Percentiles rank a stretch among this genome's conserved stretches.
Conservation (phyloP, 2,888 invertebrate genomes). For the Diploptera punctata region DNA sequence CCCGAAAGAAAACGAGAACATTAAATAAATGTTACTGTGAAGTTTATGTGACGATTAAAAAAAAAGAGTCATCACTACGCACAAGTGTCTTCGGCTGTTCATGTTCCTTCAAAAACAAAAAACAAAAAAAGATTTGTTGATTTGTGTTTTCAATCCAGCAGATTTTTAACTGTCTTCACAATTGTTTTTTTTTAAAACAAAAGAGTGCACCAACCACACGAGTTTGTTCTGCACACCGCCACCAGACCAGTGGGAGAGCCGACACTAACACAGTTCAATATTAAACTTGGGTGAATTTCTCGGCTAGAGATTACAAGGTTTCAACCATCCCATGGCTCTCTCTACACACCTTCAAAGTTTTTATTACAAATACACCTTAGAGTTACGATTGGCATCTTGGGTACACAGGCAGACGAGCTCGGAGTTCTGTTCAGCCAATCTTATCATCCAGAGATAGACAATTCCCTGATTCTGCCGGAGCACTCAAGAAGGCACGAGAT, state of each 20-base stretch:
- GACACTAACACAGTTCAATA: conserved; percentile 21
- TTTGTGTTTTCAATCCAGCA: conserved; percentile 2
- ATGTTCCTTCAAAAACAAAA: conserved; percentile 17
- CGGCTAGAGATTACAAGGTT: conserved; percentile 19
- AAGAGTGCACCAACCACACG: conserved; percentile 30
- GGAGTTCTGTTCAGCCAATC: too few relatives aligned
- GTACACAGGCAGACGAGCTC: background rate
- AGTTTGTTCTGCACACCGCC: background rate
- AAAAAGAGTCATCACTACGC: conserved; percentile 33
- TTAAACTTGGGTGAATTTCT: conserved; percentile 9
- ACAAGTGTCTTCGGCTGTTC: conserved; percentile 20
- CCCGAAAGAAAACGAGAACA: conserved; percentile 33
- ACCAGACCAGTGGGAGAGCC: conserved; percentile 36
- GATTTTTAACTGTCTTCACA: conserved; percentile 13
- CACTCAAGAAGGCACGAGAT: too few relatives aligned
- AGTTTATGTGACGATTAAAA: conserved; percentile 31
- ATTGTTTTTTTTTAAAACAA: conserved; percentile 25
- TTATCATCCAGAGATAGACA: too few relatives aligned
- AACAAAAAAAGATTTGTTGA: conserved; percentile 23
- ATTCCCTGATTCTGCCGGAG: too few relatives aligned
- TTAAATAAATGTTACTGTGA: conserved; percentile 34
- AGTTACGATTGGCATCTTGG: background rate
- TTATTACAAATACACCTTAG: conserved; percentile 37
- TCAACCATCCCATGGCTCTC: background rate
- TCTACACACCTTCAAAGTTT: conserved; percentile 24